These are phyloP conservation scores for Calliopum simillimum DNA, from an alignment of 2,888 invertebrate genomes.

Conservation along the genomic window DNA sequence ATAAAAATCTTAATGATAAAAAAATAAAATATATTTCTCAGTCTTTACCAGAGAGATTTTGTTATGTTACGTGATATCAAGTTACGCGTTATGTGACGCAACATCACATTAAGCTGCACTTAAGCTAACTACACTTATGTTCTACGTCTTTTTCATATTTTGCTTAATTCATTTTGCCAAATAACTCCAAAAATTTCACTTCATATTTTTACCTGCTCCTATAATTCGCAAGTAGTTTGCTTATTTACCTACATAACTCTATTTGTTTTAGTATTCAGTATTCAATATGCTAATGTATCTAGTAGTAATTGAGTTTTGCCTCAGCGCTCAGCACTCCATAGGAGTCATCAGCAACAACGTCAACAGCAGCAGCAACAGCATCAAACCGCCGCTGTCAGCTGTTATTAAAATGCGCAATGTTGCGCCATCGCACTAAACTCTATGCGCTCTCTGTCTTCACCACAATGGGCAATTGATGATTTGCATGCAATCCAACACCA, in stretches of 20 bases:
- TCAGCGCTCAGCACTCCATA: conserved; percentile 26
- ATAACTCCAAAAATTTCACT: no score
- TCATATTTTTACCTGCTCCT: neutral
- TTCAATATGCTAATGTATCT: neutral
- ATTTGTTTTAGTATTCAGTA: neutral
- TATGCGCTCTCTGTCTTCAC: conserved; percentile 67
- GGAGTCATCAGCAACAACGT: conserved; percentile 7
- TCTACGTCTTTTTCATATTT: neutral
- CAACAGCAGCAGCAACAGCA: neutral
- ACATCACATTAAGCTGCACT: neutral
- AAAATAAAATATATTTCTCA: conserved; percentile 54
- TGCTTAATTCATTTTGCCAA: no score
- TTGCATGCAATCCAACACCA: conserved; percentile 49
- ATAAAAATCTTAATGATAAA: neutral
- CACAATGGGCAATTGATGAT: conserved; percentile 61
- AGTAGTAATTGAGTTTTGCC: conserved; percentile 1
- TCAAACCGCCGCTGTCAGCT: neutral
- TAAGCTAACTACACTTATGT: conserved; percentile 19
- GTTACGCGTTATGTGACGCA: neutral
- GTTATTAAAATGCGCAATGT: neutral
- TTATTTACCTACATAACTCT: neutral
- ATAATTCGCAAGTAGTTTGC: neutral
- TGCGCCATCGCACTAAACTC: conserved; percentile 42
- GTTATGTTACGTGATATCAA: neutral
- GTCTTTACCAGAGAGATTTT: conserved; percentile 68